phyloP scores from a whole-genome alignment of 2,797 vertebrate genomes.

The Lepus oiostolus region DNA sequence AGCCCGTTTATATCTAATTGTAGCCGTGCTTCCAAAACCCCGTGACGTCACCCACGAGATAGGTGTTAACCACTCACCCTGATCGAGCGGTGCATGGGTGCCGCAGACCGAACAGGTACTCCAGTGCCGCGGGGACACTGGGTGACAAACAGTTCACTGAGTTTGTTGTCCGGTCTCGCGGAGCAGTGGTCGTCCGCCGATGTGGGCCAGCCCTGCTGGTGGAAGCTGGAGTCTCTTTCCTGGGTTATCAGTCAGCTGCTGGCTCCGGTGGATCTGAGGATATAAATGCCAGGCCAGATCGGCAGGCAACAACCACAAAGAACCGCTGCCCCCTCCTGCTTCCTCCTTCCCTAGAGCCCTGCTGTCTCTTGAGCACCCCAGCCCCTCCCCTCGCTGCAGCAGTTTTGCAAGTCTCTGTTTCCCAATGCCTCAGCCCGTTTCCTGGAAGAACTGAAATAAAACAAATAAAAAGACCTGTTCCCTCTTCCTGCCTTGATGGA shows the following conservation, averaged over 20 bases:
- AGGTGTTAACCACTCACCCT: neutral
- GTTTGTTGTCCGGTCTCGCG: neutral
- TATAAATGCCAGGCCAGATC: neutral
- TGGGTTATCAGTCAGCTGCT: no score
- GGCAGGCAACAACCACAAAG: neutral
- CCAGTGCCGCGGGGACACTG: neutral
- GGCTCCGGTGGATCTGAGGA: neutral
- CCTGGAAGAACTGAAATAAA: slow-evolving; percentile 14
- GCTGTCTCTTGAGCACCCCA: neutral
- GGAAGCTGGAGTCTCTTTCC: no score
- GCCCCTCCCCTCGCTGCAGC: neutral
- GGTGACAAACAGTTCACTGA: neutral
- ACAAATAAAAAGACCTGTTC: slow-evolving; percentile 58
- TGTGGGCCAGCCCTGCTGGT: neutral
- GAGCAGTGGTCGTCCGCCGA: neutral
- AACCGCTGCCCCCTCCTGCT: neutral
- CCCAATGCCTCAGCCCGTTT: slow-evolving; percentile 36
- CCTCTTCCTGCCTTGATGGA: slow-evolving; percentile 69
- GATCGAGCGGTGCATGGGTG: neutral
- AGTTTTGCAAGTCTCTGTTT: neutral
- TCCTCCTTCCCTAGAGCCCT: slow-evolving; percentile 44
- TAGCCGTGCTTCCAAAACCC: neutral
- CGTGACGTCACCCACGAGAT: neutral
- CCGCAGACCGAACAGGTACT: neutral
- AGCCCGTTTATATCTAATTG: neutral